Base-by-base conservation (phyloP, 1,140 invertebrate species). In the Drosophila serrata region DNA sequence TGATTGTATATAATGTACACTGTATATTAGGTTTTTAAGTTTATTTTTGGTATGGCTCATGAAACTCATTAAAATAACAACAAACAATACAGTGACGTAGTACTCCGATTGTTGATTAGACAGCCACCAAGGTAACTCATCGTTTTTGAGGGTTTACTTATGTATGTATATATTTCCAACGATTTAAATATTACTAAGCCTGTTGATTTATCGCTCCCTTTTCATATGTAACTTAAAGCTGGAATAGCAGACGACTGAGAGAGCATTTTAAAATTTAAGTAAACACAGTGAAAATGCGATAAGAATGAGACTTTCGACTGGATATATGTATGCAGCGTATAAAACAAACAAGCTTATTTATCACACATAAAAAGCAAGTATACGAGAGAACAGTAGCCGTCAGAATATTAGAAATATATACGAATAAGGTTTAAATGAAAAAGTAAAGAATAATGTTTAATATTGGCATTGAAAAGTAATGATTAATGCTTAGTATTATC, bases 291-390 rank as follows among this genome's bases (percentile, higher is more conserved):
- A 72, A 29, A 72, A 33, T 29, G 29, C 65, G 68, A 72, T 72
- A 72, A 72, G 53, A 72, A 35, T 17, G 65, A 72, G 68, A 72
- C 68, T 72, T 59, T 72, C 22, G 13, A 59, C 68, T 58, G 51
- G 35, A 72, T 58, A 72, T 72, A 65, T 37, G 17, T 60, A 58
- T 40, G 17, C 19, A 35, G 22, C 19, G 65, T 22, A 59, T 31
- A 72, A 59, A 72, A 35, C 59, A 46, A 67, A 72, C 39, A 48
- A 67, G 60, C 35, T 67, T 43, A 67, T 40, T 69, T 53, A 69
- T 67, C 65, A 45, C 40, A n/a, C 31, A 63, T 40, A 12, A 29
- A 24, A 62, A 8, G 12, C 22, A 19, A 57, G 22, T 59, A 15
- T 58, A 17, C 9, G 39, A 60, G 19, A 17, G 17, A 61, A 64